Base-by-base conservation (phyloP, 2,797 vertebrate genomes). In the Myotis findleyi region DNA sequence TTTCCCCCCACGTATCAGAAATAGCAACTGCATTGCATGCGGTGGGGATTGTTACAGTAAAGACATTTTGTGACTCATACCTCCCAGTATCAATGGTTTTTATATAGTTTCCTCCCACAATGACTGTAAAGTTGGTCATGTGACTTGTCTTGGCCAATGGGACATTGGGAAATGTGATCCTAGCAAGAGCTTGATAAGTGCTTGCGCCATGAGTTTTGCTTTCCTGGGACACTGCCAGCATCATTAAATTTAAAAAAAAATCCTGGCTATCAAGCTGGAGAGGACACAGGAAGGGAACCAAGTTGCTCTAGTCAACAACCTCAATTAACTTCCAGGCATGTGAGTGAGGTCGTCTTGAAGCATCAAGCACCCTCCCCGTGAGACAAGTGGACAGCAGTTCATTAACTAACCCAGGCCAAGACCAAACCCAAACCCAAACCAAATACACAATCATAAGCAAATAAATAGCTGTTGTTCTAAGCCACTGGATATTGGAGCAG, bases 31-130 rank as follows among this genome's bases (percentile, higher is more conserved):
- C 16, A 1, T 7, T 23, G 49, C 21, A 11, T 23, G 1, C 7
- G n/a, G 7, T 75, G 38, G 33, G 16, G 0, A 6, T 20, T 6
- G 1, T 53, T 36, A 25, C 9, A 66, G 17, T 14, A 7, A 47
- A 59, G 49, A 7, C 1, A 20, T 25, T 14, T 11, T 27, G 9
- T 33, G 49, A 59, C 38, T 16, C 53, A 30, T 6, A 23, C 53
- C 0, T 51, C 51, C 59, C 14, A 13, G 1, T 5, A 4, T 1
- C 11, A 2, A 3, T 0, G 8, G 13, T 1, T 64, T 47, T 10
- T 53, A 53, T 53, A 2, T 4, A 72, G 30, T 25, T 69, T 2
- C 38, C 20, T 25, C 14, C 41, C 38, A 72, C 1, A 0, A 6
- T 27, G 38, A 82, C 4, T 5, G 7, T 71, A 17, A 49, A 7